phyloP scores from a whole-genome alignment of 2,888 invertebrate genomes.

The Heteromurus nitidus region DNA sequence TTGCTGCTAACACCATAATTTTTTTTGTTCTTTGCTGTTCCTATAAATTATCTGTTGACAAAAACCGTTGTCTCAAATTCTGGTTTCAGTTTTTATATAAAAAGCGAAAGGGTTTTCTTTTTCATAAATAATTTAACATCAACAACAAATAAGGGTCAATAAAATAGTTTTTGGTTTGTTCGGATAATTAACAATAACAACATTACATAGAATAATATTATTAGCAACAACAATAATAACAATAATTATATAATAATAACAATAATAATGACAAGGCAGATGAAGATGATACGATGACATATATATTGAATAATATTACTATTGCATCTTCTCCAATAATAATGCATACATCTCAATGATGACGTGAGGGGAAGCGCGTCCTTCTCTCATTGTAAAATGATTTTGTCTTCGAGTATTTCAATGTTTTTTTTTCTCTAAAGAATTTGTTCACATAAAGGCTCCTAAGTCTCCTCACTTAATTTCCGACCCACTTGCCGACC shows the following conservation, averaged over 20 bases:
- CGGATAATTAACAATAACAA: slow-evolving; percentile 29
- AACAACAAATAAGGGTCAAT: slow-evolving; percentile 43
- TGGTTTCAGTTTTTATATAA: slow-evolving; percentile 45
- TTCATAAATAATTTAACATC: slow-evolving; percentile 52
- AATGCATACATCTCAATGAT: slow-evolving; percentile 32
- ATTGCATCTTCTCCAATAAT: slow-evolving; percentile 67
- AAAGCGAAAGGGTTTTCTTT: slow-evolving; percentile 53
- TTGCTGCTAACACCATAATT: slow-evolving; percentile 17
- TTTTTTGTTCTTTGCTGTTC: slow-evolving; percentile 4
- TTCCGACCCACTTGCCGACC: slow-evolving; percentile 74
- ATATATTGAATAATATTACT: slow-evolving; percentile 54
- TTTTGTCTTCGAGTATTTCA: slow-evolving; percentile 57
- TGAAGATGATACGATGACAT: slow-evolving; percentile 64
- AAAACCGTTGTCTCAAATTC: slow-evolving; percentile 23
- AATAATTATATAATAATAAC: slow-evolving; percentile 59
- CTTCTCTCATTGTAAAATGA: slow-evolving; percentile 13
- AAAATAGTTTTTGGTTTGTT: slow-evolving; percentile 46
- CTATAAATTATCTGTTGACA: slow-evolving; percentile 49
- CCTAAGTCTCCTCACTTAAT: slow-evolving; percentile 59
- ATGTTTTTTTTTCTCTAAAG: slow-evolving; percentile 9
- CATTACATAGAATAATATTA: slow-evolving; percentile 50
- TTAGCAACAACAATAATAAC: slow-evolving; percentile 63
- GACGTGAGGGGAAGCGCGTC: slow-evolving; percentile 46
- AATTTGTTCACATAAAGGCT: slow-evolving; percentile 51
- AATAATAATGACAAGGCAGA: slow-evolving; percentile 66